Percentiles rank a stretch among this genome's conserved stretches.
Conservation (phyloP, 2,888 invertebrate species). For the Pycnomerus fuliginosus region DNA sequence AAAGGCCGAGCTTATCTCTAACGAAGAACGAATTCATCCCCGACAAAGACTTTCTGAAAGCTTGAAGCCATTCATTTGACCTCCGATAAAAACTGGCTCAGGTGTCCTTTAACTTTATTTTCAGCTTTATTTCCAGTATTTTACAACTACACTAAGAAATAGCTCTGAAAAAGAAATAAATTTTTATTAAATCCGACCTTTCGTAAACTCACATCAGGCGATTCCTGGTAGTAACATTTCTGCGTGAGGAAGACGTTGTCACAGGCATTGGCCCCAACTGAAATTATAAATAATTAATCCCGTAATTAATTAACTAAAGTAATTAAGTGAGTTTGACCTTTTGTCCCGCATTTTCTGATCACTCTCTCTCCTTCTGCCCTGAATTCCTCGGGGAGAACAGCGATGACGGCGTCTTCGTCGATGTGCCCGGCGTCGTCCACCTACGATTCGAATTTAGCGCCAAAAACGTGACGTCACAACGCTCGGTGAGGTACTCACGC, state of each 20-base stretch:
- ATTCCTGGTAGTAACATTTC: slow-evolving; percentile 30
- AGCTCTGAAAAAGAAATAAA: not conserved
- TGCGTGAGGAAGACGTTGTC: slow-evolving; percentile 36
- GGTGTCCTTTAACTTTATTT: too few species aligned
- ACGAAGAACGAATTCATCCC: too few species aligned
- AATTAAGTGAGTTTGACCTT: slow-evolving; percentile 27
- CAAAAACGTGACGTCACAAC: too few species aligned
- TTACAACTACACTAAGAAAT: not conserved
- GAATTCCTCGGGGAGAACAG: slow-evolving; percentile 42
- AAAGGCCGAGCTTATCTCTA: too few species aligned
- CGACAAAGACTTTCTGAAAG: too few species aligned
- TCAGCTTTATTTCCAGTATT: too few species aligned
- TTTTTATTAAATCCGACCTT: too few species aligned
- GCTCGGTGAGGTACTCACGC: too few species aligned
- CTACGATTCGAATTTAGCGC: slow-evolving; percentile 25
- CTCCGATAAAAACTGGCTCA: too few species aligned
- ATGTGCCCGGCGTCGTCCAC: slow-evolving; percentile 45
- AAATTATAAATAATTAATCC: slow-evolving; percentile 15
- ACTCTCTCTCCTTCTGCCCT: slow-evolving; percentile 29
- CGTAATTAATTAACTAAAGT: not conserved
- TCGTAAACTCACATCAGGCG: slow-evolving; percentile 27
- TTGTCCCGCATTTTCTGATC: slow-evolving; percentile 37
- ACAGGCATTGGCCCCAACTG: slow-evolving; percentile 34
- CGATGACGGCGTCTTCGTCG: slow-evolving; percentile 43
- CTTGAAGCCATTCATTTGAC: too few species aligned